A percentile compares a stretch with the other conserved stretches of the same genome.
phyloP scores from a whole-genome alignment of 2,113 vertebrate genomes.

The Pedetes capensis region DNA sequence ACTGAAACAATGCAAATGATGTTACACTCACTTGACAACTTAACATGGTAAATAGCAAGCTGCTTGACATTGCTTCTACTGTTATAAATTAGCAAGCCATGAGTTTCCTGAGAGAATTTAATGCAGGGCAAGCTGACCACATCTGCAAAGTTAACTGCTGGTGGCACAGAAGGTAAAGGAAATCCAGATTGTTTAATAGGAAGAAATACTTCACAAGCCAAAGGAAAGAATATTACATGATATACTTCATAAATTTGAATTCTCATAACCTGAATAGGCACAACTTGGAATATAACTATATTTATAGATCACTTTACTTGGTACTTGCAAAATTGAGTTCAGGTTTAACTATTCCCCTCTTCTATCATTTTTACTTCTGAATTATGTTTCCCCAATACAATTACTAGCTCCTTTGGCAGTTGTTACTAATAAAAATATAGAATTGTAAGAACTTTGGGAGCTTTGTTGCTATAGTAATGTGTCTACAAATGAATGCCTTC shows the following conservation, averaged over 20 bases:
- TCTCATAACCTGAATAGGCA: slow-evolving; percentile 28
- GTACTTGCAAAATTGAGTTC: slow-evolving; percentile 34
- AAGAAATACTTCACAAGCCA: slow-evolving; percentile 43
- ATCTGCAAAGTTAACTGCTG: neutral
- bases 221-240: slow-evolving; percentile 27
- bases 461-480: neutral
- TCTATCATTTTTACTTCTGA: slow-evolving; percentile 33
- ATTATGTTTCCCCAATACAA: neutral
- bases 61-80: neutral
- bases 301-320: slow-evolving; percentile 47
- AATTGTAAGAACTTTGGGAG: neutral
- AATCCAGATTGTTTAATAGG: slow-evolving; percentile 34
- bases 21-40: neutral
- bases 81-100: neutral
- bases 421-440: slow-evolving; percentile 10
- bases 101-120: slow-evolving; percentile 10
- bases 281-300: slow-evolving; percentile 29
- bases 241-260: slow-evolving; percentile 49
- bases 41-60: neutral
- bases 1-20: neutral
- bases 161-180: neutral
- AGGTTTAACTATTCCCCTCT: neutral
- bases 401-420: slow-evolving; percentile 34
- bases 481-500: neutral
- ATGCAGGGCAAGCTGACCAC: neutral